Base-by-base conservation (phyloP, 2,113 vertebrate species). In the Thamnophis sirtalis region DNA sequence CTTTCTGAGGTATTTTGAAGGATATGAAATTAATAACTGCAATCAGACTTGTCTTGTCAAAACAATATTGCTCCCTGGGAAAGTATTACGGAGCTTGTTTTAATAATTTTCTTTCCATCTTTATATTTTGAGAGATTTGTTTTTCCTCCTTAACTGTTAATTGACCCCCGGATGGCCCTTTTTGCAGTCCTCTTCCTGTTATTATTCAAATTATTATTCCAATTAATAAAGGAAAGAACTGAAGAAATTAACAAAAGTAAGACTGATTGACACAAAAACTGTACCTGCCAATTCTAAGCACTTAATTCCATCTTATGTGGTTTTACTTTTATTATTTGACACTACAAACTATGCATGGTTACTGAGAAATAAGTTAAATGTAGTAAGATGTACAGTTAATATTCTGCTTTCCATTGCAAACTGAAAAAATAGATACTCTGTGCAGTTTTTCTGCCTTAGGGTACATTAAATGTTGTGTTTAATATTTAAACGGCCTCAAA, bases 181-280 rank as follows among this genome's bases (percentile, higher is more conserved):
- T 94, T 93, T 91, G 84, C 50, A 60, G 48, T 90, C 58, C 88
- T 93, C 85, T 58, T 38, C 21, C 43, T 43, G 17, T 80, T 38
- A 80, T 43, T 38, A 38, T 80, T 80, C 28, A 1, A 68, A 9
- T 80, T 80, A 80, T 80, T 38, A 80, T 80, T 43, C 73, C 73
- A 80, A 68, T 68, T 68, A 68, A 68, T 33, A 3, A 68, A 68
- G 17, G 33, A 9, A 43, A 43, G 33, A 38, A 80, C 50, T 91
- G 54, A 51, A 89, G 54, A 51, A 38, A 60, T 87, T 33, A 54
- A 56, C 9, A 53, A 73, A n/a, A 28, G 22, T 50, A 85, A 63
- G 9, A 19, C 28, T 85, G 33, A 80, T 80, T 5, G 68, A 26
- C 48, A 19, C 15, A 19, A 73, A 63, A 87, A 87, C 7, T 10